Conservation (phyloP, 2,888 invertebrate genomes). For the Hyalella azteca region DNA sequence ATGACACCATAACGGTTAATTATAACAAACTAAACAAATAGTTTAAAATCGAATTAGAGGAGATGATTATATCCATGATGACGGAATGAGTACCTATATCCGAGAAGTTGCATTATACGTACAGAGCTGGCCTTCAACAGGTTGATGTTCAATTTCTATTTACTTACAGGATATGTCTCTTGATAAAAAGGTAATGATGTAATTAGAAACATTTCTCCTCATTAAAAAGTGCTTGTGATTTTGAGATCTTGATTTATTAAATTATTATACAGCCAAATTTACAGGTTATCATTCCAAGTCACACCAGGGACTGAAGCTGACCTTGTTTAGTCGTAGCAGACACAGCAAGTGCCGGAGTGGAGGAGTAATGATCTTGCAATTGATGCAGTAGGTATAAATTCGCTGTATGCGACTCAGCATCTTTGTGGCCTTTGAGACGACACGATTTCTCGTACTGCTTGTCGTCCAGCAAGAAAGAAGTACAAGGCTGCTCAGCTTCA, state of each 20-base stretch:
- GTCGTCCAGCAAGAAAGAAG: neutral
- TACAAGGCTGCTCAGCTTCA: neutral
- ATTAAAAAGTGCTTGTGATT: no score
- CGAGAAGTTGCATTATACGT: neutral
- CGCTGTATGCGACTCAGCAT: neutral
- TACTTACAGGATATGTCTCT: neutral
- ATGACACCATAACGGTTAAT: neutral
- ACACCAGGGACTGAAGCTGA: neutral
- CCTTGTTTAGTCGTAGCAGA: slow-evolving; percentile 22
- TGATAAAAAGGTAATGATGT: neutral
- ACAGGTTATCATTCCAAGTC: neutral
- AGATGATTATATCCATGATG: neutral
- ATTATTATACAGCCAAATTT: neutral
- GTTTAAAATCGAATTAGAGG: neutral
- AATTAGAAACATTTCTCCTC: neutral
- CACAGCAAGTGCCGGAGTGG: neutral
- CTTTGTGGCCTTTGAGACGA: neutral
- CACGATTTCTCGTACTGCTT: neutral
- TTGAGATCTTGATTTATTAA: neutral
- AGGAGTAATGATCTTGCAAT: neutral
- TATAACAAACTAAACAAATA: neutral
- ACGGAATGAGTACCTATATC: neutral
- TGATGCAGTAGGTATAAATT: neutral
- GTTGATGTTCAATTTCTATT: neutral
- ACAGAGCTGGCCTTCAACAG: no score